These are phyloP conservation scores for Fissipunctia ypsillon DNA, from an alignment of 2,888 invertebrate species.

Conservation along the genomic window DNA sequence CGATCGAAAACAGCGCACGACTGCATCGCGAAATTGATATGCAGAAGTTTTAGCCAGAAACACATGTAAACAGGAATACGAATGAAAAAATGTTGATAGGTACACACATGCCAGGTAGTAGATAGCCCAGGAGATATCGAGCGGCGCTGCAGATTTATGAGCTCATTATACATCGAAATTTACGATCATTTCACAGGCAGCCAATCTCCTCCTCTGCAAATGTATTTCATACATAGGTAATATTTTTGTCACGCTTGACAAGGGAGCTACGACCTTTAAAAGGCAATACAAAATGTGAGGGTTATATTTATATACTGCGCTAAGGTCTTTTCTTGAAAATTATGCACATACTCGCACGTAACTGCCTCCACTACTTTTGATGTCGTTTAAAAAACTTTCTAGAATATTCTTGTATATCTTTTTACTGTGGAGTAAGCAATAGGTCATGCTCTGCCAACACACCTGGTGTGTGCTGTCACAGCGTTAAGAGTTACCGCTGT, in stretches of 20 bases:
- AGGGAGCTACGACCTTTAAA: constrained; percentile 48
- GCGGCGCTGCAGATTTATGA: constrained; percentile 60
- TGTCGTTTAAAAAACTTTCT: constrained; percentile 19
- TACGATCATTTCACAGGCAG: constrained; percentile 63
- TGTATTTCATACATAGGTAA: constrained; percentile 61
- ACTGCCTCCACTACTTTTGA: constrained; percentile 13
- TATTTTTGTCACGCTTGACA: constrained; percentile 56
- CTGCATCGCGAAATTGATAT: constrained; percentile 48
- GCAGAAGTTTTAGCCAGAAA: constrained; percentile 41
- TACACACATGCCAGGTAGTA: constrained; percentile 54
- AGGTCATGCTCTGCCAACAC: constrained; percentile 54
- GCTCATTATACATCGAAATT: constrained; percentile 67
- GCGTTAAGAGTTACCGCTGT: constrained; percentile 58
- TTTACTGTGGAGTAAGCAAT: constrained; percentile 49
- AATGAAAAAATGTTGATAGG: constrained; percentile 51
- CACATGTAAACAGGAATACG: constrained; percentile 53
- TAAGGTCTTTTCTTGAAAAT: constrained; percentile 25
- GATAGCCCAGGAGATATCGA: constrained; percentile 57
- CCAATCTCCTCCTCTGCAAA: constrained; percentile 60
- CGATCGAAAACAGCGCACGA: constrained; percentile 27
- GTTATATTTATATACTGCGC: constrained; percentile 28
- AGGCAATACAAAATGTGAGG: constrained; percentile 32
- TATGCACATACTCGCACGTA: constrained; percentile 21
- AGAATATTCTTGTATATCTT: constrained; percentile 35
- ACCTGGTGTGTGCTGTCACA: constrained; percentile 60